Evolutionary conservation across 2,113 vertebrate species (phyloP).

Genomic region (Zosterops pallidus): DNA sequence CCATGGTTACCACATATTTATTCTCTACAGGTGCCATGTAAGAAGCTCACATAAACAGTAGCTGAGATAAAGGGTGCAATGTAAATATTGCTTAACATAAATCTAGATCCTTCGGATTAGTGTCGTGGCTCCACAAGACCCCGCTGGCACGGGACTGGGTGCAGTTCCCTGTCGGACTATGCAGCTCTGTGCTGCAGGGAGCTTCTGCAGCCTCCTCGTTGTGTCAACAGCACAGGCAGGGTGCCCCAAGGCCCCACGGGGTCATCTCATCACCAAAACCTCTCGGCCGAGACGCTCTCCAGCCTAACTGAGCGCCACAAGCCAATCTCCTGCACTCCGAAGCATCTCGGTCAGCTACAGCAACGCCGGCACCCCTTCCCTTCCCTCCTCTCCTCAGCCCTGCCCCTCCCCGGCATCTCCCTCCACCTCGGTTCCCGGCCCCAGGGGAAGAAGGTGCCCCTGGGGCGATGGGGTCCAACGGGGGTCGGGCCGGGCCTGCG

Average conservation of each 20-base stretch:
- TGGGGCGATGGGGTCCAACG: fast-evolving
- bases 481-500: no score
- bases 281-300: neutral
- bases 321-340: neutral
- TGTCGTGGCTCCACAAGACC: fast-evolving
- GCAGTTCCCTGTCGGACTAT: fast-evolving
- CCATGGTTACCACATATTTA: neutral
- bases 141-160: fast-evolving
- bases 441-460: no score
- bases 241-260: neutral
- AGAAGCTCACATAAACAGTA: neutral
- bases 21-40: neutral
- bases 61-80: neutral
- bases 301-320: fast-evolving
- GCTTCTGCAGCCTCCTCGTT: neutral
- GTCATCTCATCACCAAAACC: fast-evolving
- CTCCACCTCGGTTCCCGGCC: neutral
- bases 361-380: neutral
- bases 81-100: neutral
- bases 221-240: neutral
- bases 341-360: neutral
- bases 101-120: neutral
- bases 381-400: neutral
- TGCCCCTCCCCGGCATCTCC: neutral
- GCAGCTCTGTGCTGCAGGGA: neutral